Conservation (phyloP, 2,797 vertebrate species). For the Lagocephalus sceleratus region DNA sequence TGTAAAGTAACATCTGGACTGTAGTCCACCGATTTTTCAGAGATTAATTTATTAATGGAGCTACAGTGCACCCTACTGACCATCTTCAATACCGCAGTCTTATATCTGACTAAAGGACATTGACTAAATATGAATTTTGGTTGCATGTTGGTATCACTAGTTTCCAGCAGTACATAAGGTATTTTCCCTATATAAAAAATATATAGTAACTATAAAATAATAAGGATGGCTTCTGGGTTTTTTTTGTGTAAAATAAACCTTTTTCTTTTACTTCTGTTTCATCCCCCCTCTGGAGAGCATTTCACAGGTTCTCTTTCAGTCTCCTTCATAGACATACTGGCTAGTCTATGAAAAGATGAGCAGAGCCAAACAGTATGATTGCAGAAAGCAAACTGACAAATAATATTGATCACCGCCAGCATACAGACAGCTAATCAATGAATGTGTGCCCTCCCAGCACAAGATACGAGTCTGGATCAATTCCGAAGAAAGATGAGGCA, state of each 20-base stretch:
- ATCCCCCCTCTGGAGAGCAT: neutral
- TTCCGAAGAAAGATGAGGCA: slow-evolving; percentile 70
- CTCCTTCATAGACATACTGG: slow-evolving; percentile 59
- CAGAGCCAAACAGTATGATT: slow-evolving; percentile 74
- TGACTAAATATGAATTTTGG: neutral
- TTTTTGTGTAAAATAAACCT: neutral
- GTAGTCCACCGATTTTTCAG: slow-evolving; percentile 45
- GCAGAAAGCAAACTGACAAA: slow-evolving; percentile 74
- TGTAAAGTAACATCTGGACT: slow-evolving; percentile 72
- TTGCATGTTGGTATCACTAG: neutral
- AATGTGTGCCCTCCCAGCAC: slow-evolving; percentile 66
- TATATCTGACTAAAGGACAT: no score
- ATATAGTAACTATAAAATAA: no score
- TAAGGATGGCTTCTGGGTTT: neutral
- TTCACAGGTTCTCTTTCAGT: slow-evolving; percentile 8
- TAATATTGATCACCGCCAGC: slow-evolving; percentile 71
- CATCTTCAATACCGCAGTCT: slow-evolving; percentile 27
- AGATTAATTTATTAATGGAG: slow-evolving; percentile 49
- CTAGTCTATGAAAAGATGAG: slow-evolving; percentile 55
- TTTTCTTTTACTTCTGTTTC: neutral
- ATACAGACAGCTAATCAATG: slow-evolving; percentile 78
- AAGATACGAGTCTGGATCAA: slow-evolving; percentile 71
- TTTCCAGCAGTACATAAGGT: no score
- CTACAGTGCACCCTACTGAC: slow-evolving; percentile 76
- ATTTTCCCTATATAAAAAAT: no score